Evolutionary conservation across 2,797 vertebrate species (phyloP), one percentile per base, ranked within the genome.

Genomic region (Syndactyla subalaris): DNA sequence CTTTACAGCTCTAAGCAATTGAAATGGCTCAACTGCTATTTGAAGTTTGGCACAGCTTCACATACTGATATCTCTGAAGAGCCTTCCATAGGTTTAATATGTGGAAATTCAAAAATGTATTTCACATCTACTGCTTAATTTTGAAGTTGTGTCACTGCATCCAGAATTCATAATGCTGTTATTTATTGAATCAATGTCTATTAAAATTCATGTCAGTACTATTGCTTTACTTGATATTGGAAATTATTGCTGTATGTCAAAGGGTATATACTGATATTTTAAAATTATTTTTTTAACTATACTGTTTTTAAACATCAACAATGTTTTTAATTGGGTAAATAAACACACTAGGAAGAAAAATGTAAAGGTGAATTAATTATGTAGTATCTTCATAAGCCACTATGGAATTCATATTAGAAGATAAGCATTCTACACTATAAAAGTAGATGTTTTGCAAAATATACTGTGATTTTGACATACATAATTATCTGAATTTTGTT

Each of bases 361-460:
- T 11, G 4, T 29, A 79, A 79, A 66, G 20, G 10, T 76, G 48
- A 75, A 88, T 45, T n/a, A 73, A 32, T 62, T 73, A 14, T 58
- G 3, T 17, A 27, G 54, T 51, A 30, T 54, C 19, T 74, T 80
- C 13, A 21, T 46, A 85, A 49, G 7, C 36, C 24, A 32, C 9
- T 55, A 3, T 8, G 26, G 17, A 72, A 65, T 84, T 91, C 1
- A 2, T 88, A 36, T 74, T 57, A 20, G 51, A 49, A 63, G 9
- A 43, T 58, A 78, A 41, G 14, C 36, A 12, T 4, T 79, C 11
- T 54, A 18, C 1, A 4, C 7, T 49, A 24, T 76, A 71, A 72
- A 94, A 94, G 83, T 20, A 89, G 17, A 39, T 32, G 17, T 62
- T 92, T 96, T 87, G 9, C 18, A 75, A 94, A 92, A 70, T 71